These are phyloP conservation scores for Lordiphosa collinella DNA, from an alignment of 1,140 invertebrate genomes.

Conservation along the genomic window DNA sequence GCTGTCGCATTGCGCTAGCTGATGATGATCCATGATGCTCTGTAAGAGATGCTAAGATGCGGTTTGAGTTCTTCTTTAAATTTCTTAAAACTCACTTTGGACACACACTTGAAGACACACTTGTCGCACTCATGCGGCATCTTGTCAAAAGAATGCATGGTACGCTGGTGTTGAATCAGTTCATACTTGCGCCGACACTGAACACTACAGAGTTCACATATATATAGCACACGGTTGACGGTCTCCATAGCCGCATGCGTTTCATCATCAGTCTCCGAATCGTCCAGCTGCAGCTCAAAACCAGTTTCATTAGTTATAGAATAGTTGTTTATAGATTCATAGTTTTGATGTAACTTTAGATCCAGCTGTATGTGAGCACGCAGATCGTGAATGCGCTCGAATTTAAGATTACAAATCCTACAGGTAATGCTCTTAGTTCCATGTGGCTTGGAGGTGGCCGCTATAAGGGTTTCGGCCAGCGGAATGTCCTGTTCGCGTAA, in stretches of 20 bases:
- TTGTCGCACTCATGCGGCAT: conserved; percentile 65
- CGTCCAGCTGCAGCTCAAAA: conserved; percentile 59
- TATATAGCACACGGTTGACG: conserved; percentile 37
- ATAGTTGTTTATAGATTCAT: conserved; percentile 57
- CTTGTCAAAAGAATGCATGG: conserved; percentile 66
- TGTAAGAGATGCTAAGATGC: conserved; percentile 7
- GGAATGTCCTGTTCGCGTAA: conserved; percentile 56
- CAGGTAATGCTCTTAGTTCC: conserved; percentile 57
- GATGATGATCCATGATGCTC: conserved; percentile 70
- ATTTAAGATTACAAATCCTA: conserved; percentile 64
- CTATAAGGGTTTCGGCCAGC: conserved; percentile 60
- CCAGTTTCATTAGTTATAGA: conserved; percentile 70
- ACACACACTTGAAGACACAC: conserved; percentile 69
- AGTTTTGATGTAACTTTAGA: conserved; percentile 53
- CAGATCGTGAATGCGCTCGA: conserved; percentile 49
- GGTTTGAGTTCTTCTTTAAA: too few relatives aligned
- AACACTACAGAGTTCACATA: conserved; percentile 80
- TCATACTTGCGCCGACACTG: conserved; percentile 78
- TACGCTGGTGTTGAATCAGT: conserved; percentile 68
- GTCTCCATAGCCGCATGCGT: conserved; percentile 23
- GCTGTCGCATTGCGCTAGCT: conserved; percentile 51
- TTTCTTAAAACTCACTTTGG: conserved; percentile 30
- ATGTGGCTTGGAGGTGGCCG: conserved; percentile 56
- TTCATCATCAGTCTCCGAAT: conserved; percentile 73
- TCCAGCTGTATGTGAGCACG: conserved; percentile 56